phyloP scores from a whole-genome alignment of 2,888 invertebrate species.

The Arge pagana region DNA sequence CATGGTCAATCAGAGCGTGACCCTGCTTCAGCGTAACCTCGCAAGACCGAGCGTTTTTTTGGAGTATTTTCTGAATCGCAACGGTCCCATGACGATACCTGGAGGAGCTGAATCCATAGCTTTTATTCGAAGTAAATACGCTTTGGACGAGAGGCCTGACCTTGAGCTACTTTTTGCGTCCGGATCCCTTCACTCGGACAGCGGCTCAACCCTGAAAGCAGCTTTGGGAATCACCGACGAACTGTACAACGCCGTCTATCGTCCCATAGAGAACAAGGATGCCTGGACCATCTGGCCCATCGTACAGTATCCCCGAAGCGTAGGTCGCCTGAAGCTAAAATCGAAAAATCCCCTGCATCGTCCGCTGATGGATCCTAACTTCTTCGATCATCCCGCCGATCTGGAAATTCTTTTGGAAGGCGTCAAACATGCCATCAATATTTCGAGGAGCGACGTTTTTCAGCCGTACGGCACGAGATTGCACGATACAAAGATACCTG shows the following conservation, averaged over 20 bases:
- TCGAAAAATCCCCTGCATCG: slow-evolving; percentile 73
- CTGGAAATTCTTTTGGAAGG: slow-evolving; percentile 56
- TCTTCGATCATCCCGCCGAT: slow-evolving; percentile 68
- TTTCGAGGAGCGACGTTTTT: slow-evolving; percentile 60
- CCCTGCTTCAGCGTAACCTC: slow-evolving; percentile 54
- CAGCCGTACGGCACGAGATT: slow-evolving; percentile 56
- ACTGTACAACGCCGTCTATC: slow-evolving; percentile 56
- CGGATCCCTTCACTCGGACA: slow-evolving; percentile 60
- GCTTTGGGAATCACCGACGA: slow-evolving; percentile 53
- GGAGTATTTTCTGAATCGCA: slow-evolving; percentile 49
- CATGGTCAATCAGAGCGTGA: slow-evolving; percentile 64
- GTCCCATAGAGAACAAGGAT: slow-evolving; percentile 56
- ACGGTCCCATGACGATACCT: slow-evolving; percentile 53
- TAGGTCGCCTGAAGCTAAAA: slow-evolving; percentile 69
- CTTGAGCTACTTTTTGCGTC: slow-evolving; percentile 61
- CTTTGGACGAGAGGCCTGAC: slow-evolving; percentile 47
- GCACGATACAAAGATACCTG: slow-evolving; percentile 60
- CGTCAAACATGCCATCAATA: slow-evolving; percentile 63
- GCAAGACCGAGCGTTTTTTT: slow-evolving; percentile 46
- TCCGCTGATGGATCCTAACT: slow-evolving; percentile 80
- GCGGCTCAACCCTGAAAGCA: slow-evolving; percentile 52
- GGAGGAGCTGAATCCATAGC: slow-evolving; percentile 59
- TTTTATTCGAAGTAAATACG: slow-evolving; percentile 57
- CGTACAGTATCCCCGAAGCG: slow-evolving; percentile 74
- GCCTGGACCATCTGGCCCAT: slow-evolving; percentile 68